A percentile compares a stretch with the other conserved stretches of the same genome.
These are phyloP conservation scores for Calosoma granatense DNA, from an alignment of 1,140 invertebrate genomes.

Conservation along the genomic window DNA sequence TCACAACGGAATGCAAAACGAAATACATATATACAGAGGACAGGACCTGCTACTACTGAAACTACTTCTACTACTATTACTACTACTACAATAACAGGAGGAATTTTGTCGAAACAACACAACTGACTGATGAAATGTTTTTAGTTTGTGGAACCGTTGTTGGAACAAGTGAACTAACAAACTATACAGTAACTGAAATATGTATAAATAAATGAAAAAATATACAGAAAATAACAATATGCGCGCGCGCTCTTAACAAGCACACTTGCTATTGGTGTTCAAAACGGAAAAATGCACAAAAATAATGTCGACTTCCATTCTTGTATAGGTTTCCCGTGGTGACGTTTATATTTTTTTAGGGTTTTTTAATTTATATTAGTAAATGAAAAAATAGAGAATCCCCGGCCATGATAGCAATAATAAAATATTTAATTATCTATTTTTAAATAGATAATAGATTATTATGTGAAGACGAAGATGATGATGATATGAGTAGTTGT, in stretches of 20 bases:
- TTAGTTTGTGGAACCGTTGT: no score
- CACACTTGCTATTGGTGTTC: constrained; percentile 20
- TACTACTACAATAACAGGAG: no score
- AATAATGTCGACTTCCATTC: constrained; percentile 24
- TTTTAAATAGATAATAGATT: constrained; percentile 5
- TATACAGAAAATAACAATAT: background rate
- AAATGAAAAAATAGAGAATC: constrained; percentile 12
- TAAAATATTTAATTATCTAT: constrained; percentile 9
- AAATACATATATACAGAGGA: no score
- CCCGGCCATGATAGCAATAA: constrained; percentile 29
- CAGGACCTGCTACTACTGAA: no score
- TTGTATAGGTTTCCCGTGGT: constrained; percentile 14
- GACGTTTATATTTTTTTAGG: constrained; percentile 14
- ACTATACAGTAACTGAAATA: no score
- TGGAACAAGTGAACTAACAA: no score
- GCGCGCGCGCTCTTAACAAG: background rate
- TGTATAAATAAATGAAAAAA: constrained; percentile 11
- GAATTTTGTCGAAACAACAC: no score
- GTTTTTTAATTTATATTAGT: background rate
- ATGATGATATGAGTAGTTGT: constrained; percentile 13
- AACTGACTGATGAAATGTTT: no score
- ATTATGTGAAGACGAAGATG: constrained; percentile 12
- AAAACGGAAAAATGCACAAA: constrained; percentile 19
- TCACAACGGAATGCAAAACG: no score
- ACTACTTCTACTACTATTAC: no score